Base-by-base conservation (phyloP, 2,888 invertebrate species). In the Calliphora vomitoria region DNA sequence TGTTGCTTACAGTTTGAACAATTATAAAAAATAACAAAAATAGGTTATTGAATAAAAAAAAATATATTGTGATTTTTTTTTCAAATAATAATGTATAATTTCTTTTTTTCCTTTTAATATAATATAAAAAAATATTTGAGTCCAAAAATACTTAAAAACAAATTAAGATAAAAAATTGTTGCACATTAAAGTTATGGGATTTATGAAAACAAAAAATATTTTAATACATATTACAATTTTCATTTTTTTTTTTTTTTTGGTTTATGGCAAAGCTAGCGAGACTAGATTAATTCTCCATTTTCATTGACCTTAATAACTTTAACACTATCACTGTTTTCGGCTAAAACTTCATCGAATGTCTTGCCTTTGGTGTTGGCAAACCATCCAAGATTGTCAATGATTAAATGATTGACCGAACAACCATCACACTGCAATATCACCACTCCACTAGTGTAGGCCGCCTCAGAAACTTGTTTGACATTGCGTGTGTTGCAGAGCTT, bases 351-450 rank as follows among this genome's bases (percentile, higher is more conserved):
- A 69, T 92, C 92, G 72, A 93, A 90, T 20, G 90, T 90, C 82
- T 91, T 92, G 8, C 90, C 91, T 53, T 91, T 91, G 25, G 90
- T 90, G 38, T 92, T 90, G 18, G 92, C 89, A 82, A 93, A 93
- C 88, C 93, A 90, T 6, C 93, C 93, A 2, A 93, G 90, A 78
- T 93, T 92, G 72, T 93, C 93, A 78, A 91, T 91, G 74, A 93
- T 93, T 69, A 93, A 88, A 88, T 93, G 93, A 85, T 93, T 92
- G 4, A 93, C 92, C 35, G 92, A 91, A 90, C 93, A 93, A 25
- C 93, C 93, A 89, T 93, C 93, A 85, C 93, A 93, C 81, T 93
- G 93, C 0, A 93, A 90, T 64, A 93, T 93, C 0, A 93, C 93
- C 8, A 93, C 92, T 3, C 93, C 93, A 55, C 90, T 91, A 10